These are phyloP conservation scores for Distichodus sexfasciatus DNA, from an alignment of 2,797 vertebrate genomes.

Conservation along the genomic window DNA sequence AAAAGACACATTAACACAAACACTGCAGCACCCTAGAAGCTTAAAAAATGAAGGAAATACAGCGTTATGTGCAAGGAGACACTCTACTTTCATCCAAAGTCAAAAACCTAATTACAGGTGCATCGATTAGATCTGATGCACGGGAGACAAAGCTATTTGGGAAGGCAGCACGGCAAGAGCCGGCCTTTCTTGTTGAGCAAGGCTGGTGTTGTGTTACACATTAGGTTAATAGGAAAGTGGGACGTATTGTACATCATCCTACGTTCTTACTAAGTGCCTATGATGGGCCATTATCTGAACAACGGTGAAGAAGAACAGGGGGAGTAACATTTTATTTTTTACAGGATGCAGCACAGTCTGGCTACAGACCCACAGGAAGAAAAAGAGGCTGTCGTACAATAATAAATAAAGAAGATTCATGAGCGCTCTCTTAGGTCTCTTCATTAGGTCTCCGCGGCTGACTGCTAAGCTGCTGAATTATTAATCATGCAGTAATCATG, in stretches of 20 bases:
- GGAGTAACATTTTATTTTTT: conserved; percentile 6
- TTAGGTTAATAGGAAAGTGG: conserved; percentile 33
- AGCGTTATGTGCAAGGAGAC: background rate
- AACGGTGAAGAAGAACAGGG: conserved; percentile 10
- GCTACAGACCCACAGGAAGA: background rate
- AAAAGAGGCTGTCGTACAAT: background rate
- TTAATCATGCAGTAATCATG: background rate
- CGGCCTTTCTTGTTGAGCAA: conserved; percentile 16
- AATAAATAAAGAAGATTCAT: background rate
- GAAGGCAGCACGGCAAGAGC: conserved; percentile 1
- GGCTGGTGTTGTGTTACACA: conserved; percentile 38
- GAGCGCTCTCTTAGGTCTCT: background rate
- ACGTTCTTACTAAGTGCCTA: conserved; percentile 33
- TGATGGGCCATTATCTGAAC: conserved; percentile 46
- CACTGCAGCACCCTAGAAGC: background rate
- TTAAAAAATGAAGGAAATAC: background rate
- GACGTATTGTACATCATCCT: conserved; percentile 21
- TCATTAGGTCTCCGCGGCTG: background rate
- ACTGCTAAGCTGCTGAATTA: background rate
- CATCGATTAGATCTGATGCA: conserved; percentile 31
- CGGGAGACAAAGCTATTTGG: conserved; percentile 22
- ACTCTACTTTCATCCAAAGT: conserved; percentile 27
- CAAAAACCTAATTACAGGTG: conserved; percentile 23
- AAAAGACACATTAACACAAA: background rate
- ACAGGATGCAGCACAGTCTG: background rate